Conservation (phyloP, 1,140 invertebrate species). For the Delia radicum region DNA sequence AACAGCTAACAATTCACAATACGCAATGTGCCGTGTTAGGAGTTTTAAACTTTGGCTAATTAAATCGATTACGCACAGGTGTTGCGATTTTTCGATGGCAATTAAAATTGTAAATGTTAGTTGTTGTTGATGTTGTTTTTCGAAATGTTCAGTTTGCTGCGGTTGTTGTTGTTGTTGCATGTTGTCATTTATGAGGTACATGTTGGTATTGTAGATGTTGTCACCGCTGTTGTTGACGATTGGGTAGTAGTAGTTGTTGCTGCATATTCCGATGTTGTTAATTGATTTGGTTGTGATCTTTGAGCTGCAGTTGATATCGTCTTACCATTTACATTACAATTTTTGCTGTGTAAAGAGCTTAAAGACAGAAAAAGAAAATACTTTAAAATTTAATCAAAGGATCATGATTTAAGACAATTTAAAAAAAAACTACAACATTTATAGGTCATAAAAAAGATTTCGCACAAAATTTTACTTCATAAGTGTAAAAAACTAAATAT, state of each 20-base stretch:
- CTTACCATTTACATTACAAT: not conserved
- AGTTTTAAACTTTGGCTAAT: conserved; percentile 56
- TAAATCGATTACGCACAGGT: conserved; percentile 56
- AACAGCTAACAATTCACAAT: conserved; percentile 54
- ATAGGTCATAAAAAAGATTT: not conserved
- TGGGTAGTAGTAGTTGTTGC: not conserved
- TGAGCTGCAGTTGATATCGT: not conserved
- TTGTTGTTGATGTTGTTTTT: conserved; percentile 37
- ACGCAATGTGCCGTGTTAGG: conserved; percentile 51
- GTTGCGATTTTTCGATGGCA: conserved; percentile 54
- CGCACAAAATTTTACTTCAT: not conserved
- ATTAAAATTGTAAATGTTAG: conserved; percentile 56
- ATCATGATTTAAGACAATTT: not conserved
- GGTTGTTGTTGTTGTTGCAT: not conserved
- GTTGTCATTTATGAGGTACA: conserved; percentile 19
- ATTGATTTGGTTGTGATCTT: not conserved
- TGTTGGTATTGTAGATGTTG: conserved; percentile 17
- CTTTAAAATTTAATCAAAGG: not conserved
- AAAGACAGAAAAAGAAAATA: not conserved
- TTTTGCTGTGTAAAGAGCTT: not conserved
- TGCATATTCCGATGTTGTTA: not conserved
- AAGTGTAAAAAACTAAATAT: too few species aligned
- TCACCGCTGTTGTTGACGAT: conserved; percentile 10
- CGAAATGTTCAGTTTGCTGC: not conserved
- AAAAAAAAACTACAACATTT: not conserved